phyloP scores from a whole-genome alignment of 2,113 vertebrate species.

The Phaethornis superciliosus region DNA sequence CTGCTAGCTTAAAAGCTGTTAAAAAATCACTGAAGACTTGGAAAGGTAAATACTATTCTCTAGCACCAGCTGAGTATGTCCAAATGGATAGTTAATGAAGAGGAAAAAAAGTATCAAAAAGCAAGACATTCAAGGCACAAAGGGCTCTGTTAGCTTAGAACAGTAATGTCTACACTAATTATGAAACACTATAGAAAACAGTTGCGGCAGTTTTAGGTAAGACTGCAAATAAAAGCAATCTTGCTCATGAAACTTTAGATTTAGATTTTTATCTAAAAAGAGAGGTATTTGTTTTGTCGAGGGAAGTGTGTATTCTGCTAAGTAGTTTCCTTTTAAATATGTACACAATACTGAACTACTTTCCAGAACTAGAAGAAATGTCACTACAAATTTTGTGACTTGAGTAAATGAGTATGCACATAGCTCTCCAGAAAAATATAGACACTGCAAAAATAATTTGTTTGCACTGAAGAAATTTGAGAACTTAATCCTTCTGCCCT shows the following conservation, averaged over 20 bases:
- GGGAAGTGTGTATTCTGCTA: neutral
- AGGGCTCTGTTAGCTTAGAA: neutral
- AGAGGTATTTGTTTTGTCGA: neutral
- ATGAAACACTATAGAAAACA: neutral
- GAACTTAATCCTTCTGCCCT: neutral
- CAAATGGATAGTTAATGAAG: neutral
- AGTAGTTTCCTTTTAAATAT: neutral
- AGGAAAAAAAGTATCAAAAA: neutral
- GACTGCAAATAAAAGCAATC: neutral
- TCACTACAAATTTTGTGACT: neutral
- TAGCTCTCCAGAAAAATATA: neutral
- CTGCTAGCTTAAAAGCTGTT: neutral
- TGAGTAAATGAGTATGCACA: neutral
- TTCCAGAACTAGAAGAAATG: neutral
- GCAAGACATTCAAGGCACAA: neutral
- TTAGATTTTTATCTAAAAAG: neutral
- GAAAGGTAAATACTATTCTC: neutral
- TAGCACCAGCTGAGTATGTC: neutral
- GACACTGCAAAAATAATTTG: neutral
- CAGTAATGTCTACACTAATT: neutral
- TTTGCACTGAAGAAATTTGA: neutral
- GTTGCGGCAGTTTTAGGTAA: neutral
- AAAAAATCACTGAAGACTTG: neutral
- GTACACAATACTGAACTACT: neutral
- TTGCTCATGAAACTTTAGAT: neutral